phyloP scores from a whole-genome alignment of 2,888 invertebrate species.

The Byasa hedistus region DNA sequence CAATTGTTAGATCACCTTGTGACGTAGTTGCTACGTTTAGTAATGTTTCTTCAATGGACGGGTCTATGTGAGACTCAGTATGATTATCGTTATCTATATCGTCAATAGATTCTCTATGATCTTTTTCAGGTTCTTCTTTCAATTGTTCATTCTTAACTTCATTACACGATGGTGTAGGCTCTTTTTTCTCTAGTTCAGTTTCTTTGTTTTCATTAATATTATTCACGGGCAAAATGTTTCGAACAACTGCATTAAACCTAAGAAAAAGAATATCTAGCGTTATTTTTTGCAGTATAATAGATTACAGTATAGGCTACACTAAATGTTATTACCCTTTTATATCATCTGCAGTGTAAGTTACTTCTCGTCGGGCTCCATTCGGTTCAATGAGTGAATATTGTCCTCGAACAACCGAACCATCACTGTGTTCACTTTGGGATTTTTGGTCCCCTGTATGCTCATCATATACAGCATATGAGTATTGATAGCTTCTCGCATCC shows the following conservation, averaged over 20 bases:
- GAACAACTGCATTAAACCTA: constrained; percentile 60
- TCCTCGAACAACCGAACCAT: constrained; percentile 76
- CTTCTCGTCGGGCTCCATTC: constrained; percentile 75
- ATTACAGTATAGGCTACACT: neutral
- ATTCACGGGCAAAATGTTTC: constrained; percentile 53
- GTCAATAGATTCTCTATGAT: constrained; percentile 25
- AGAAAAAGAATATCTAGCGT: neutral
- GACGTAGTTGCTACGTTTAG: constrained; percentile 24
- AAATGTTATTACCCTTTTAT: constrained; percentile 58
- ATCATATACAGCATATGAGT: constrained; percentile 77
- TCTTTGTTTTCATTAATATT: constrained; percentile 30
- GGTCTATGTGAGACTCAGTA: constrained; percentile 10
- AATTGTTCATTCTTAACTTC: constrained; percentile 53
- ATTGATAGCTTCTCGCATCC: constrained; percentile 60
- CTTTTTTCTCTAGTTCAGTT: constrained; percentile 30
- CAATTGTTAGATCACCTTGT: constrained; percentile 7
- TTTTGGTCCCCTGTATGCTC: constrained; percentile 78
- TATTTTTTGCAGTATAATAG: neutral
- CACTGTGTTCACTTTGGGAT: constrained; percentile 73
- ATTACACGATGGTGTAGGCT: constrained; percentile 42
- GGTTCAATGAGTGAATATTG: constrained; percentile 77
- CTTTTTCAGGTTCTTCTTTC: constrained; percentile 37
- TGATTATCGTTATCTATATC: constrained; percentile 19
- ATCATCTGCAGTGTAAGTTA: constrained; percentile 77
- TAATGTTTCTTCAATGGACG: constrained; percentile 32